Evolutionary conservation across 2,797 vertebrate species (phyloP).

Genomic region (Limosa lapponica): DNA sequence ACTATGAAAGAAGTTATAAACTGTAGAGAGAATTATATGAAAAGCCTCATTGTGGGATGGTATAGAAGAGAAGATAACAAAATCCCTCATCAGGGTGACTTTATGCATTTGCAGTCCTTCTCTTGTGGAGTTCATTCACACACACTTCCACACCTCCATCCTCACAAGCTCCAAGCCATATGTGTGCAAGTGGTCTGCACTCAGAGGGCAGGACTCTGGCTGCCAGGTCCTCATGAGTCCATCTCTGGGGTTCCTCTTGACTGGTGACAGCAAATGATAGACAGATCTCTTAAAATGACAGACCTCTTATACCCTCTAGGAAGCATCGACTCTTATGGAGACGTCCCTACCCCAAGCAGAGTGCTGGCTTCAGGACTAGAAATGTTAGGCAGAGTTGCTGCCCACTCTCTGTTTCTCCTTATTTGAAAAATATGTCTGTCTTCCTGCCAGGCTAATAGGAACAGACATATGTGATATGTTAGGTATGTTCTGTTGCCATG

Average conservation of each 20-base stretch:
- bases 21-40: not conserved
- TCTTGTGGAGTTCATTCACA: not conserved
- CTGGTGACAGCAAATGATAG: not conserved
- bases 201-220: not conserved
- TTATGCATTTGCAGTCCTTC: not conserved
- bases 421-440: not conserved
- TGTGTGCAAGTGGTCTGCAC: not conserved
- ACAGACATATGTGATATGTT: not conserved
- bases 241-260: not conserved
- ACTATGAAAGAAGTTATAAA: not conserved
- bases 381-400: not conserved
- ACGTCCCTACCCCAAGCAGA: fast-evolving
- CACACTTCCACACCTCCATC: fast-evolving
- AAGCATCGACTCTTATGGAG: not conserved
- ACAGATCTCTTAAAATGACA: not conserved
- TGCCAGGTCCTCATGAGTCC: not conserved
- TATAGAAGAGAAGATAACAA: not conserved
- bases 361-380: not conserved
- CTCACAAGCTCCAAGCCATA: fast-evolving
- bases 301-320: not conserved
- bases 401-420: not conserved
- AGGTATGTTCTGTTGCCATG: not conserved
- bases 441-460: not conserved
- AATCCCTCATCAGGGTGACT: not conserved
- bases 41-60: not conserved